phyloP scores from a whole-genome alignment of 2,113 vertebrate species.

The Chiloscyllium plagiosum region DNA sequence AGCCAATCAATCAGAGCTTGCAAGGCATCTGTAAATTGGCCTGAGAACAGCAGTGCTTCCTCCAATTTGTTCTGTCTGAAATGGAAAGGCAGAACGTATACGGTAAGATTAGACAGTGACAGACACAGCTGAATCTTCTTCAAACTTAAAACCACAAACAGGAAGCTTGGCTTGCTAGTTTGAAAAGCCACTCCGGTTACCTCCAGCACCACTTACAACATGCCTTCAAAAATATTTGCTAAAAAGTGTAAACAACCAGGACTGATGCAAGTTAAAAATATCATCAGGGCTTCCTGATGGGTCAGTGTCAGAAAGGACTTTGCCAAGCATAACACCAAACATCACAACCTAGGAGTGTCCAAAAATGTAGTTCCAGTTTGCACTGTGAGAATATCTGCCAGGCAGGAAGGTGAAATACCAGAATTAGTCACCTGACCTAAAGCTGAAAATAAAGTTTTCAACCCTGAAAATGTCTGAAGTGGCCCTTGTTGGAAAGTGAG shows the following conservation, averaged over 20 bases:
- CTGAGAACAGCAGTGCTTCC: slow-evolving; percentile 90
- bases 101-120: background rate
- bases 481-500: background rate
- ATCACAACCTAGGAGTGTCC: background rate
- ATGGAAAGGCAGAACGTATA: background rate
- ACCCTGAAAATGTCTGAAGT: background rate
- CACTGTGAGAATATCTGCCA: background rate
- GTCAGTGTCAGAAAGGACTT: background rate
- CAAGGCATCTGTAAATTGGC: slow-evolving; percentile 93
- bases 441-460: background rate
- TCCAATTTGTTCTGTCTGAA: slow-evolving; percentile 94
- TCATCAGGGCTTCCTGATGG: background rate
- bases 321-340: background rate
- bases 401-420: background rate
- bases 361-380: background rate
- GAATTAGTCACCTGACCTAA: background rate
- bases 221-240: background rate
- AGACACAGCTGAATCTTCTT: background rate
- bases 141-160: background rate
- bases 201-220: background rate
- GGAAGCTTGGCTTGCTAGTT: background rate
- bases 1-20: slow-evolving; percentile 98
- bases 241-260: background rate
- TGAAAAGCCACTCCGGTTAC: background rate
- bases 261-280: background rate